A percentile compares a stretch with the other conserved stretches of the same genome.
phyloP scores from a whole-genome alignment of 2,113 vertebrate genomes.

The Nanorana parkeri region DNA sequence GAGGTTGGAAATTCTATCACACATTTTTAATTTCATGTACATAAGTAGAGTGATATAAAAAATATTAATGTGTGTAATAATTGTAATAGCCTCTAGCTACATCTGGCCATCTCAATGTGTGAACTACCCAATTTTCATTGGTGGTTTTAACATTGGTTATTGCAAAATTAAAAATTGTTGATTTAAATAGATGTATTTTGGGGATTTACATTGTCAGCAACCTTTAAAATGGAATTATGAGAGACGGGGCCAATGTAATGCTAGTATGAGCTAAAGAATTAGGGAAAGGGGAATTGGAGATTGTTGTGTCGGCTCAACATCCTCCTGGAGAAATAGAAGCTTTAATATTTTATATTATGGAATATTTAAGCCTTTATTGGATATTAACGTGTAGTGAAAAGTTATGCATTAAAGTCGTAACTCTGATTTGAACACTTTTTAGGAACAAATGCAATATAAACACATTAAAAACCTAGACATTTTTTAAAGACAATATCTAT shows the following conservation, averaged over 20 bases:
- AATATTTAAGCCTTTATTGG: too few relatives aligned
- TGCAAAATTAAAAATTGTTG: not conserved
- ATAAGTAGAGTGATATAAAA: conserved; percentile 4
- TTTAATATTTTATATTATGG: not conserved
- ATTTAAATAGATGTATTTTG: not conserved
- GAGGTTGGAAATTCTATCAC: conserved; percentile 1
- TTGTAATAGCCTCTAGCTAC: conserved; percentile 12
- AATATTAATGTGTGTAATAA: conserved; percentile 17
- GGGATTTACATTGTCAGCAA: conserved; percentile 29
- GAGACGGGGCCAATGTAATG: conserved; percentile 7
- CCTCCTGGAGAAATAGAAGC: not conserved
- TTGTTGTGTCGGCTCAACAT: conserved; percentile 27
- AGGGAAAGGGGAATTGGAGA: conserved; percentile 8
- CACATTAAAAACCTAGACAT: too few relatives aligned
- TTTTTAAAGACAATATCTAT: too few relatives aligned
- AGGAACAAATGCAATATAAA: too few relatives aligned
- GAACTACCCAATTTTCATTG: conserved; percentile 12
- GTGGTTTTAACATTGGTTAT: conserved; percentile 9
- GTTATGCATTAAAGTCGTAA: too few relatives aligned
- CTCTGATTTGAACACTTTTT: too few relatives aligned
- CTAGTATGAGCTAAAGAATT: not conserved
- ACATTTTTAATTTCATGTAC: not conserved
- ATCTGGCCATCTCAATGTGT: conserved; percentile 9
- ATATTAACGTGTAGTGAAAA: too few relatives aligned
- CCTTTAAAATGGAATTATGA: conserved; percentile 35